Evolutionary conservation across 2,113 vertebrate species (phyloP).

Genomic region (Mormyrus lacerda): DNA sequence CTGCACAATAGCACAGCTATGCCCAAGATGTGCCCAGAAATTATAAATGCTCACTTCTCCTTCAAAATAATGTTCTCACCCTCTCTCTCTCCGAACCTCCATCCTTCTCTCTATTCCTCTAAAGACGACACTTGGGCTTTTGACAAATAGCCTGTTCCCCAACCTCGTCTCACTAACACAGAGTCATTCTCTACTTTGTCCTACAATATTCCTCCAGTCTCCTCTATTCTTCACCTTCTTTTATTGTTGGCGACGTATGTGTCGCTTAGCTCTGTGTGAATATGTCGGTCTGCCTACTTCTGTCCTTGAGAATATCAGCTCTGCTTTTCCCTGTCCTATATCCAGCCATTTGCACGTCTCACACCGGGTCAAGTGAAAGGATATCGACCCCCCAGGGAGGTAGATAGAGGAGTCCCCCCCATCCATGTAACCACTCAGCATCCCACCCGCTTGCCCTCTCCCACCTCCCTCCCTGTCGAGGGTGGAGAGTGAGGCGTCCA

Average conservation of each 20-base stretch:
- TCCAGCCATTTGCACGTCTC: not conserved
- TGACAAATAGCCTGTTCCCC: not conserved
- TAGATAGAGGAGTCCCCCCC: conserved; percentile 56
- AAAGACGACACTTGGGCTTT: not conserved
- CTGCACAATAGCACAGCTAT: not conserved
- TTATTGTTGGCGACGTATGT: not conserved
- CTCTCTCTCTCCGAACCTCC: not conserved
- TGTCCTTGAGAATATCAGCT: not conserved
- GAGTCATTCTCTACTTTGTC: not conserved
- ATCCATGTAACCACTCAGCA: conserved; percentile 47
- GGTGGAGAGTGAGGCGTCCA: conserved; percentile 45
- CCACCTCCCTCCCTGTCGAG: conserved; percentile 51
- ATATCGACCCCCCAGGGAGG: conserved; percentile 61
- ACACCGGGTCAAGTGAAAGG: conserved; percentile 42
- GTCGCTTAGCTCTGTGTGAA: not conserved
- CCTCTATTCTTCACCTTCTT: not conserved
- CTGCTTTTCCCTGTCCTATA: not conserved
- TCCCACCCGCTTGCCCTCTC: conserved; percentile 44
- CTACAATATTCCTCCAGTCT: not conserved
- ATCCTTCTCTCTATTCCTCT: not conserved
- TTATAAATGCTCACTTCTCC: not conserved
- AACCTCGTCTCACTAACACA: not conserved
- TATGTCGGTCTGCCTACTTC: not conserved
- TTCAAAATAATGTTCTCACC: not conserved
- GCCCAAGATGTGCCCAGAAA: not conserved